Percentiles rank a stretch among this genome's conserved stretches.
Evolutionary conservation across 2,797 vertebrate genomes (phyloP).

Genomic region (Todus mexicanus): DNA sequence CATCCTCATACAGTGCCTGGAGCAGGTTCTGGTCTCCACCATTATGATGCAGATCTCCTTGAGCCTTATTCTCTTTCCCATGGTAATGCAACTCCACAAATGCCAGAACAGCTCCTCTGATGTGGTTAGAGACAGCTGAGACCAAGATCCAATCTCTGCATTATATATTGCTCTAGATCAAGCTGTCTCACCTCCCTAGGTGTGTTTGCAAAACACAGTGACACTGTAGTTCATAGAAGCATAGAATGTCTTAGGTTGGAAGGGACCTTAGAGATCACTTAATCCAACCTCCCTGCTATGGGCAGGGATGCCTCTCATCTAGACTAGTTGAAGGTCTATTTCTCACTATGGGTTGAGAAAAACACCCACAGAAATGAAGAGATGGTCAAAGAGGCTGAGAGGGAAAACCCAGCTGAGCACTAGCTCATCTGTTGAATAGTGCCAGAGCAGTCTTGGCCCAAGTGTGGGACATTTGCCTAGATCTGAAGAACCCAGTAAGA

Average conservation of each 20-base stretch:
- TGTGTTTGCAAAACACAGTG: not conserved
- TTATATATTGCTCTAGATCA: no score
- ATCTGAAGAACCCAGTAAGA: not conserved
- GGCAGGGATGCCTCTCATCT: no score
- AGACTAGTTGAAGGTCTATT: not conserved
- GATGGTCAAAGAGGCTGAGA: not conserved
- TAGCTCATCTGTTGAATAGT: not conserved
- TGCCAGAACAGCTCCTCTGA: not conserved
- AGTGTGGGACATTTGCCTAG: not conserved
- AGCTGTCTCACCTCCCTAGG: not conserved
- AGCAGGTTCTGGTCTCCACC: not conserved
- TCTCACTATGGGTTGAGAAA: not conserved
- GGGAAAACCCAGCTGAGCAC: not conserved
- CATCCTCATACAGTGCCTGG: not conserved
- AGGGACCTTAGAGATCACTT: no score
- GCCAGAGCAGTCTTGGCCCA: not conserved
- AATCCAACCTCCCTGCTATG: no score
- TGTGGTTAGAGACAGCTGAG: not conserved
- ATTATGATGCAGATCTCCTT: not conserved
- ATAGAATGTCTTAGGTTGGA: no score
- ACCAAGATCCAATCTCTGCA: not conserved
- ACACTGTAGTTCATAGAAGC: no score
- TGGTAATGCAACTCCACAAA: not conserved
- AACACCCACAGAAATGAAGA: not conserved
- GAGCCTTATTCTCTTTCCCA: not conserved